phyloP scores from a whole-genome alignment of 2,888 invertebrate species.

The Lissonota sp. region DNA sequence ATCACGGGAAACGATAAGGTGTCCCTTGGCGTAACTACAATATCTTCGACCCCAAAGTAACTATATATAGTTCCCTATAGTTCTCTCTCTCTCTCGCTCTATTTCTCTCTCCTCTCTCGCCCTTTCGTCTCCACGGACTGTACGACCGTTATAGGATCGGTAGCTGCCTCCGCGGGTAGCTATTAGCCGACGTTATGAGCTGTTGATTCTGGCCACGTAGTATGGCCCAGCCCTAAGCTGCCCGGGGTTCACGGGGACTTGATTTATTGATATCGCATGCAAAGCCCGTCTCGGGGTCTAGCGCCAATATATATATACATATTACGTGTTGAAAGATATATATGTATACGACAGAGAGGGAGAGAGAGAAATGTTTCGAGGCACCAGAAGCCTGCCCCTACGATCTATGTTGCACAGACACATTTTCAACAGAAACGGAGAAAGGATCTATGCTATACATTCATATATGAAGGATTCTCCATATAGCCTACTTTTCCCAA shows the following conservation, averaged over 20 bases:
- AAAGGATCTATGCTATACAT: constrained; percentile 22
- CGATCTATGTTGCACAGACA: constrained; percentile 16
- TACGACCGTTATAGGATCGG: constrained; percentile 52
- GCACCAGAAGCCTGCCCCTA: constrained; percentile 35
- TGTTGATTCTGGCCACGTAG: constrained; percentile 84
- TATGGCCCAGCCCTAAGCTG: constrained; percentile 81
- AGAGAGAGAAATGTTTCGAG: constrained; percentile 23
- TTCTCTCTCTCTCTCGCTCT: constrained; percentile 4
- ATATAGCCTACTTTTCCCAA: no score
- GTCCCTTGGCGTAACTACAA: constrained; percentile 82
- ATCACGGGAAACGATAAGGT: constrained; percentile 77
- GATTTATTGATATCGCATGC: constrained; percentile 84
- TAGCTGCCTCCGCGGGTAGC: constrained; percentile 76
- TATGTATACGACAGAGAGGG: constrained; percentile 4
- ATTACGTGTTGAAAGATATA: neutral
- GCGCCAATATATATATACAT: constrained; percentile 67
- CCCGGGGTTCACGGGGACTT: constrained; percentile 80
- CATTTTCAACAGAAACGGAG: constrained; percentile 26
- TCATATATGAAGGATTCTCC: neutral
- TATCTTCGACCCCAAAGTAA: constrained; percentile 79
- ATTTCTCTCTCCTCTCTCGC: constrained; percentile 11
- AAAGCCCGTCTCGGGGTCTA: constrained; percentile 81
- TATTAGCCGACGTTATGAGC: constrained; percentile 84
- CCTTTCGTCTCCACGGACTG: constrained; percentile 5
- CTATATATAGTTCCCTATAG: neutral